A percentile compares a stretch with the other conserved stretches of the same genome.
Conservation (phyloP, 2,113 vertebrate genomes). For the Maccullochella peelii region DNA sequence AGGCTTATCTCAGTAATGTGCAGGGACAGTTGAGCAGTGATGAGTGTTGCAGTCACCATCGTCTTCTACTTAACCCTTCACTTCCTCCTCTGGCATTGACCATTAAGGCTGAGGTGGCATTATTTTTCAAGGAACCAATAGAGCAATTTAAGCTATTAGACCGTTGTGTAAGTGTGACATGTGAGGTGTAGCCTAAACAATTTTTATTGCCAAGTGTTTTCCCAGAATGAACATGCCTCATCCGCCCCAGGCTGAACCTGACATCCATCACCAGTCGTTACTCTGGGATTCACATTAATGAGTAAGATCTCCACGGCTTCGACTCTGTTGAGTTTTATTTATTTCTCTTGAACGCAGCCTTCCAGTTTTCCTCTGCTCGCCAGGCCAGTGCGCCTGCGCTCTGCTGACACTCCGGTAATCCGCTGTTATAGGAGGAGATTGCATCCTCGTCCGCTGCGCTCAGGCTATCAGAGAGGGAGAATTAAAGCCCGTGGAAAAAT, state of each 20-base stretch:
- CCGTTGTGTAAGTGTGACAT: background rate
- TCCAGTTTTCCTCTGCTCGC: constrained; percentile 42
- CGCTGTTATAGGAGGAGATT: constrained; percentile 72
- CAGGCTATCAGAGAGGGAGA: constrained; percentile 59
- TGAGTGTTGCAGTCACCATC: constrained; percentile 61
- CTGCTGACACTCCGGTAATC: constrained; percentile 84
- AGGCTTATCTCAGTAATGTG: constrained; percentile 76
- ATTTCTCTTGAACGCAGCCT: constrained; percentile 75
- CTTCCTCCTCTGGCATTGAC: constrained; percentile 12
- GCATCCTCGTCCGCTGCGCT: constrained; percentile 76
- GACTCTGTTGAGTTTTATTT: constrained; percentile 57
- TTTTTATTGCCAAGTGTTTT: background rate
- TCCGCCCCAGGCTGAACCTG: background rate
- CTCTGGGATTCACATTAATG: constrained; percentile 39
- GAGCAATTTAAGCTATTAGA: background rate
- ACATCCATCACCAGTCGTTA: constrained; percentile 15
- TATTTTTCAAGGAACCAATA: background rate
- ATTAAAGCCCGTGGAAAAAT: constrained; percentile 42
- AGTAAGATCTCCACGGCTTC: constrained; percentile 32
- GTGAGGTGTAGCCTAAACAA: background rate
- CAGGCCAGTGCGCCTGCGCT: constrained; percentile 80
- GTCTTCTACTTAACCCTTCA: constrained; percentile 70
- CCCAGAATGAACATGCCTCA: background rate
- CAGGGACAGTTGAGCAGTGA: constrained; percentile 76
- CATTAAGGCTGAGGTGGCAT: background rate